Evolutionary conservation across 2,888 invertebrate genomes (phyloP).

Genomic region (Formica aserva): DNA sequence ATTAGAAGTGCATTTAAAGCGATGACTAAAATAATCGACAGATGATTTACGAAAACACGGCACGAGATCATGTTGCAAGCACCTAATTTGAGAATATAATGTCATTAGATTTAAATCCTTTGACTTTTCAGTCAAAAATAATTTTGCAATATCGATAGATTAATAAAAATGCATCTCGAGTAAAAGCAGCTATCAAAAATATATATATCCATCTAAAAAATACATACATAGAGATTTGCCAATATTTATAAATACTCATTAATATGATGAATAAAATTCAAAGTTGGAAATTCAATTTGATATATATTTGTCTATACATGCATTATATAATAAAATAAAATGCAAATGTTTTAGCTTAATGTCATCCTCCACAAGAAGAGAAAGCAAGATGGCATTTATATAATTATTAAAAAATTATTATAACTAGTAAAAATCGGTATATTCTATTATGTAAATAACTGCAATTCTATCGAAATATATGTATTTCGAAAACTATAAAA

Average conservation of each 20-base stretch:
- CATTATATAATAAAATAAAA: neutral
- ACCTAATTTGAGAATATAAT: slow-evolving; percentile 38
- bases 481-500: neutral
- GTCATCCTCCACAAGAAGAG: neutral
- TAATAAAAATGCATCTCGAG: neutral
- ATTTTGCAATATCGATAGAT: neutral
- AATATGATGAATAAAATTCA: neutral
- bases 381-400: neutral
- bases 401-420: neutral
- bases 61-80: slow-evolving; percentile 46
- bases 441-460: neutral
- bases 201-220: neutral
- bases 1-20: slow-evolving; percentile 40
- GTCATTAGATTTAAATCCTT: neutral
- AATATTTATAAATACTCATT: neutral
- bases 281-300: neutral
- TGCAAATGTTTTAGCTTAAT: neutral
- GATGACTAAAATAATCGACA: slow-evolving; percentile 38
- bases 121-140: neutral
- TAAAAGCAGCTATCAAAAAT: neutral
- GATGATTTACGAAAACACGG: neutral
- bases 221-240: neutral
- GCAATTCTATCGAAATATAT: neutral
- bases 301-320: neutral
- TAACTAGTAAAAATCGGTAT: neutral